Conservation (phyloP, 2,113 vertebrate species). For the Elachura formosa region DNA sequence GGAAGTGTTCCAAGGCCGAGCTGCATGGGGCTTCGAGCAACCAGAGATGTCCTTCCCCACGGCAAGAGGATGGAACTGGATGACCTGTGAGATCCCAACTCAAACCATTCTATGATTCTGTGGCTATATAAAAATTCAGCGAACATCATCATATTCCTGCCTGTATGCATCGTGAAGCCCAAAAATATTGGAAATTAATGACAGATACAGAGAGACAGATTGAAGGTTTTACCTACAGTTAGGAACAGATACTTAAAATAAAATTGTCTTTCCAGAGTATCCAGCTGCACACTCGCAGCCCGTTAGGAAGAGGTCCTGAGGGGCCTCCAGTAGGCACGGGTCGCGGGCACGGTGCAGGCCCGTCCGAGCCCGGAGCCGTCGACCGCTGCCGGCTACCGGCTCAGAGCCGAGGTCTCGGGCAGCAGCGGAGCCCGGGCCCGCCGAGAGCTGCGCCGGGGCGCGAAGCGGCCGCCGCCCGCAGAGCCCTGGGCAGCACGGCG, state of each 20-base stretch:
- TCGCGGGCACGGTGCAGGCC: not conserved
- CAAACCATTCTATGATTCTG: not conserved
- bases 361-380: not conserved
- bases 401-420: not conserved
- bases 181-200: not conserved
- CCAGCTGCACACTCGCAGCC: not conserved
- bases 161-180: rapidly evolving
- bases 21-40: not conserved
- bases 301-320: not conserved
- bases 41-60: not conserved
- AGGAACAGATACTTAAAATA: rapidly evolving
- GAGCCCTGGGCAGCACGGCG: not conserved
- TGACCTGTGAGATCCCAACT: not conserved
- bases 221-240: rapidly evolving
- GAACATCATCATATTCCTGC: not conserved
- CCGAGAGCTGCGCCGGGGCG: not conserved
- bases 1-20: not conserved
- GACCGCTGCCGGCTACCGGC: not conserved
- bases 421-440: not conserved
- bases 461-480: not conserved
- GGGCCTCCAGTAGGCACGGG: not conserved
- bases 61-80: not conserved
- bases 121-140: rapidly evolving
- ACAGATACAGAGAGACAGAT: rapidly evolving
- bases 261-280: not conserved